Evolutionary conservation across 2,797 vertebrate species (phyloP).

Genomic region (Trichosurus vulpecula): DNA sequence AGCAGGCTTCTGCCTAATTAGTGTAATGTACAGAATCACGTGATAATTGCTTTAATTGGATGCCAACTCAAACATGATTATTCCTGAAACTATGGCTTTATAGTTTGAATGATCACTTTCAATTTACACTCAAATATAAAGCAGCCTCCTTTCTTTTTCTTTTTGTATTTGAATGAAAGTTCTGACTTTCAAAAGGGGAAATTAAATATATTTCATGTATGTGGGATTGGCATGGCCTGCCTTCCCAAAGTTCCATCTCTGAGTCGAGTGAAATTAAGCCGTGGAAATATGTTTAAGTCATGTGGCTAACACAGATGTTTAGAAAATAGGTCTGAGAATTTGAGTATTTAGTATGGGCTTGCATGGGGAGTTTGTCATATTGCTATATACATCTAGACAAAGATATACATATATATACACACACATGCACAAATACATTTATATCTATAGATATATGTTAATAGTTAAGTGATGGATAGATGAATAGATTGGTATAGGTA

Average conservation of each 20-base stretch:
- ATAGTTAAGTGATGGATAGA: not conserved
- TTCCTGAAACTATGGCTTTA: not conserved
- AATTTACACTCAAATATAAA: constrained; percentile 32
- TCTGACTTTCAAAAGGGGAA: not conserved
- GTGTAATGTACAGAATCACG: constrained; percentile 56
- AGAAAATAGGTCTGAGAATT: constrained; percentile 13
- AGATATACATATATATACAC: not conserved
- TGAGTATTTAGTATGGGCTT: not conserved
- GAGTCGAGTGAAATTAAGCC: not conserved
- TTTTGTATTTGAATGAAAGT: constrained; percentile 9
- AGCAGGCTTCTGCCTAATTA: constrained; percentile 64
- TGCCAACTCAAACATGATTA: not conserved
- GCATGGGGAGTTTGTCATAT: not conserved
- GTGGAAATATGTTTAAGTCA: not conserved
- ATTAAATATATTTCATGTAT: constrained; percentile 8
- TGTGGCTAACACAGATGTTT: not conserved
- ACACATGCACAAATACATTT: not conserved
- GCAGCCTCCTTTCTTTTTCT: not conserved
- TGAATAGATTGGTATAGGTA: not conserved
- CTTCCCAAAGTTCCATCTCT: not conserved
- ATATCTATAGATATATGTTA: not conserved
- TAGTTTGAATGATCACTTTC: constrained; percentile 33
- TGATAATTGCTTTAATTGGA: constrained; percentile 49
- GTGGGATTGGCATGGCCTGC: not conserved
- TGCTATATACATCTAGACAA: constrained; percentile 2